Evolutionary conservation across 2,113 vertebrate genomes (phyloP).

Genomic region (Capricornis sumatraensis): DNA sequence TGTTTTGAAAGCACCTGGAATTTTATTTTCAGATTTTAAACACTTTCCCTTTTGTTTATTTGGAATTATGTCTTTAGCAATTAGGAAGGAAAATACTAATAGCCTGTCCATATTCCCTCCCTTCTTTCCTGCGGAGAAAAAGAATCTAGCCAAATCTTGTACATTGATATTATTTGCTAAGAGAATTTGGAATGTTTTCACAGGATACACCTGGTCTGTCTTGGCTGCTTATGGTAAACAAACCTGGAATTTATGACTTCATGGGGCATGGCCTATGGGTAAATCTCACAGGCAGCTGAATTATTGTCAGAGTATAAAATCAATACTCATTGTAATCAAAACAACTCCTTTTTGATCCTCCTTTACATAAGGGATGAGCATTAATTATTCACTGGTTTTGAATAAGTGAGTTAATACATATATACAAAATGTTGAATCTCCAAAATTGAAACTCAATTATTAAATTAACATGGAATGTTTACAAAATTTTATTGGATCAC

Average conservation of each 20-base stretch:
- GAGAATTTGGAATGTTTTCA: not conserved
- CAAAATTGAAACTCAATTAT: not conserved
- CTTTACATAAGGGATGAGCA: not conserved
- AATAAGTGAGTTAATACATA: not conserved
- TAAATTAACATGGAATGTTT: not conserved
- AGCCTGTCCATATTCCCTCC: not conserved
- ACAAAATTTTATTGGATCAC: slow-evolving; percentile 4
- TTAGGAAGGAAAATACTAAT: slow-evolving; percentile 14
- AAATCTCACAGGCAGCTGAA: not conserved
- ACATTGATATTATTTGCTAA: not conserved
- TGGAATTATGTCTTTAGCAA: not conserved
- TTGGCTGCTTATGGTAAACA: not conserved
- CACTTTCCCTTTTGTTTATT: not conserved
- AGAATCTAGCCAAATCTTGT: not conserved
- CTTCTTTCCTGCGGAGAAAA: not conserved
- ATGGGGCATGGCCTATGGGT: not conserved
- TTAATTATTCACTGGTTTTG: not conserved
- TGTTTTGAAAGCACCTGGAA: slow-evolving; percentile 26
- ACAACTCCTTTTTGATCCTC: not conserved
- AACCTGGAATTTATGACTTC: not conserved
- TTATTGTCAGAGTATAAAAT: not conserved
- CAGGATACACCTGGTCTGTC: not conserved
- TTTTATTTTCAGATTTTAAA: slow-evolving; percentile 27
- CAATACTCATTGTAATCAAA: not conserved
- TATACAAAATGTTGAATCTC: not conserved